Conservation (phyloP, 2,888 invertebrate genomes). For the Brachypalpus laphriformis region DNA sequence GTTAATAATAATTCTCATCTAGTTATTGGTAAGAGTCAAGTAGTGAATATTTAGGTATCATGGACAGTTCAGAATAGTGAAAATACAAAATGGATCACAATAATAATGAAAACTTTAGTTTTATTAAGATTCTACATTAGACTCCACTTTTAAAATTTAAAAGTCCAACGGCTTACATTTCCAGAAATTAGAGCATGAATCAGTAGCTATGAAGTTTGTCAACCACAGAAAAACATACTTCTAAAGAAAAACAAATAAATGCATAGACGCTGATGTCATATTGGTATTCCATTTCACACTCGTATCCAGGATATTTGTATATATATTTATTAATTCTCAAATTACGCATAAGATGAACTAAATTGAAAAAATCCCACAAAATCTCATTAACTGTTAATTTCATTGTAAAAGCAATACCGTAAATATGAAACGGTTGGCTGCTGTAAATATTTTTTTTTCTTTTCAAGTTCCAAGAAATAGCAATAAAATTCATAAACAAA, state of each 20-base stretch:
- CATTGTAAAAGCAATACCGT: conserved; percentile 17
- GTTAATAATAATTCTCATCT: no score
- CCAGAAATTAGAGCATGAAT: no score
- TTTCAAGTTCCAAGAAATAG: conserved; percentile 29
- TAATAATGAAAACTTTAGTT: no score
- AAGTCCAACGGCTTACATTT: no score
- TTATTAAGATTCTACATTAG: no score
- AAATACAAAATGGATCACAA: no score
- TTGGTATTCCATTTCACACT: conserved; percentile 6
- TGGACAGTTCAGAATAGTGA: no score
- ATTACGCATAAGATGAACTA: conserved; percentile 8
- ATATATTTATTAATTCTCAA: neutral
- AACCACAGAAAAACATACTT: no score
- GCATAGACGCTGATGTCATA: neutral
- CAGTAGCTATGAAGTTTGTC: no score
- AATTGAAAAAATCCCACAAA: conserved; percentile 4
- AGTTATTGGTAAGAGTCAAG: no score
- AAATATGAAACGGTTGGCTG: conserved; percentile 15
- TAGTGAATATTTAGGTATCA: no score
- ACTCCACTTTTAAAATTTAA: no score
- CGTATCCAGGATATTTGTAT: neutral
- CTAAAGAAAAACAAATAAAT: neutral
- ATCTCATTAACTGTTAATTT: conserved; percentile 9
- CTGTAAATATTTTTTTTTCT: conserved; percentile 20
- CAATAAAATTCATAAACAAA: conserved; percentile 39